Evolutionary conservation across 2,797 vertebrate species (phyloP), one percentile per base, ranked within the genome.

Genomic region (Alfaro cultratus): DNA sequence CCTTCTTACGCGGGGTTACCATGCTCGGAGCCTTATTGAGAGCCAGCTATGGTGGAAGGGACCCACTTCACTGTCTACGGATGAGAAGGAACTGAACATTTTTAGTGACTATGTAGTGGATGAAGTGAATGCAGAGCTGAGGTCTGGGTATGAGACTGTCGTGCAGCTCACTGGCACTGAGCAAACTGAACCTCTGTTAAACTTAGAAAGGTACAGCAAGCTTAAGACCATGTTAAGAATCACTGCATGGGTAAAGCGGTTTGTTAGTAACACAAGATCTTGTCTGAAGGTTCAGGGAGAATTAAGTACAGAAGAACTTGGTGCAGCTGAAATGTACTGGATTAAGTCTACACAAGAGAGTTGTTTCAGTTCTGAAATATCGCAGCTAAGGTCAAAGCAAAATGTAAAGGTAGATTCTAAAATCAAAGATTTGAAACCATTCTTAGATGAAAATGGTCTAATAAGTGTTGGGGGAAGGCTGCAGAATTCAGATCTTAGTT

Each of bases 31-130:
- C 1, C 67, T 41, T 23, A n/a, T 41, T 13, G 9, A 70, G 15
- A 70, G 39, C 7, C 67, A 70, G 39, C 67, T 70, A 39, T 70
- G 67, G 67, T 43, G 67, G 67, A 70, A 36, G 10, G 67, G 67
- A 45, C 39, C 67, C 3, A 43, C 36, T 43, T 70, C 67, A 43
- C 10, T 70, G 21, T 43, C 39, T 5, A 23, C 3, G 0, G 12
- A 21, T n/a, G 67, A 70, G 26, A 16, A n/a, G n/a, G n/a, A n/a
- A n/a, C n/a, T n/a, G n/a, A n/a, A n/a, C n/a, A n/a, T n/a, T n/a
- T n/a, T n/a, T n/a, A n/a, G 5, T 5, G 60, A 64, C 13, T 62
- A 18, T 64, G 60, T 34, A 34, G 4, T 15, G 29, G 15, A 64
- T 10, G 51, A 55, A 10, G 23, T 55, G 26, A 55, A n/a, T 2